Evolutionary conservation across 2,113 vertebrate species (phyloP).

Genomic region (Morone saxatilis): DNA sequence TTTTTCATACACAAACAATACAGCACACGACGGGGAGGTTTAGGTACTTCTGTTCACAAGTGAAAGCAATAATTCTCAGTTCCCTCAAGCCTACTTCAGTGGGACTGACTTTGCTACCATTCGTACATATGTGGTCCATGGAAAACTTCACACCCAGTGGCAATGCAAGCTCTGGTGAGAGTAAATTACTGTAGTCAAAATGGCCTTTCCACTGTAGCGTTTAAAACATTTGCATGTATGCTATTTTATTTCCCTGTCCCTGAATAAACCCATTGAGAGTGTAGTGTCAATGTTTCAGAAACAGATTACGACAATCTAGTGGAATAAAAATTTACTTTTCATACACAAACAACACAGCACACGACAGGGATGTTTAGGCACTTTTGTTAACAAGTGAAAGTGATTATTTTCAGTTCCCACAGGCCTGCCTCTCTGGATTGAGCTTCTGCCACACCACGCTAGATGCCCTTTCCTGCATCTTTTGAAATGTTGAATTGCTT

Average conservation of each 20-base stretch:
- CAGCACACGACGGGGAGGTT: not conserved
- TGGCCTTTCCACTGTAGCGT: not conserved
- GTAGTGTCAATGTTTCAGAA: not conserved
- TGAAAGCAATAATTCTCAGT: slow-evolving; percentile 4
- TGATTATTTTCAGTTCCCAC: not conserved
- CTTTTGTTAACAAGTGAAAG: slow-evolving; percentile 29
- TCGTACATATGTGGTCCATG: not conserved
- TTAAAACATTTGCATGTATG: not conserved
- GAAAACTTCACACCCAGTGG: not conserved
- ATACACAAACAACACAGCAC: slow-evolving; percentile 15
- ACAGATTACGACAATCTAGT: slow-evolving; percentile 21
- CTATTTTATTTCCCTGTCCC: slow-evolving; percentile 21
- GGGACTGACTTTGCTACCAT: not conserved
- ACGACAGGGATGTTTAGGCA: not conserved
- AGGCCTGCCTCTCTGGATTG: not conserved
- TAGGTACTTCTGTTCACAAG: slow-evolving; percentile 11
- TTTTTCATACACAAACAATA: slow-evolving; percentile 16
- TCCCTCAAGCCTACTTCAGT: not conserved
- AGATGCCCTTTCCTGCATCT: not conserved
- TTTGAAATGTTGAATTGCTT: not conserved
- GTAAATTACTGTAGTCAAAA: slow-evolving; percentile 14
- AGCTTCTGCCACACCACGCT: not conserved
- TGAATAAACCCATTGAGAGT: slow-evolving; percentile 5
- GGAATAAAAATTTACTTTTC: not conserved
- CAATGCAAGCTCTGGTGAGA: slow-evolving; percentile 2